Base-by-base conservation (phyloP, 1,140 invertebrate genomes). In the Arion vulgaris region DNA sequence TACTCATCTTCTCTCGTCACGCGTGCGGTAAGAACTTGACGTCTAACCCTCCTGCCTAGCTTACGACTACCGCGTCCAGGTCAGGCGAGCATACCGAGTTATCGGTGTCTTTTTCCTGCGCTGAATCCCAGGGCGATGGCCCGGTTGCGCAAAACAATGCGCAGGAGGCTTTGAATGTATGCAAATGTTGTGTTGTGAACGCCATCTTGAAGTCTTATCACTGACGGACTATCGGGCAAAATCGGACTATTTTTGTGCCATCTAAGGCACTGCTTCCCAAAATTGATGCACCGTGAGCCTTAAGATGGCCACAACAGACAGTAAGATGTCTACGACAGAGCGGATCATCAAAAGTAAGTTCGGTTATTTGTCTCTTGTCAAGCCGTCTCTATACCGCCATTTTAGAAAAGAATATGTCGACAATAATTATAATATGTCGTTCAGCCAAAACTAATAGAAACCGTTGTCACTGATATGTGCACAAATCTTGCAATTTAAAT, bases 341-440 rank as follows among this genome's bases (percentile, higher is more conserved):
- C 94, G 95, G 91, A 94, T 95, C 89, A 94, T 95, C 87, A 95
- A 95, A 95, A 95, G 95, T 95, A 94, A 95, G 87, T 87, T 71
- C 53, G 81, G 41, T 80, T 76, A 57, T 81, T 83, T 83, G 71
- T n/a, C 53, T 15, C 26, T 13, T 51, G 26, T 45, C 69, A 51
- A 80, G 81, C 85, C 86, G 83, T 86, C 41, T 83, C 84, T 78
- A 73, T 81, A 87, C 86, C 89, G 87, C 87, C 87, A 90, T 89
- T 45, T 45, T 45, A 45, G 41, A 45, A 7, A 45, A 45, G 41
- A 15, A 45, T 45, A 85, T 80, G 85, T 84, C 80, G 75, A 68
- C 80, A 80, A 83, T 80, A 80, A 86, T 80, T 72, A 83, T 86
- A 74, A 76, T 69, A 69, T 72, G 75, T 74, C 45, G 75, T 77